Base-by-base conservation (phyloP, 2,888 invertebrate genomes). In the Netelia fuscicornis region DNA sequence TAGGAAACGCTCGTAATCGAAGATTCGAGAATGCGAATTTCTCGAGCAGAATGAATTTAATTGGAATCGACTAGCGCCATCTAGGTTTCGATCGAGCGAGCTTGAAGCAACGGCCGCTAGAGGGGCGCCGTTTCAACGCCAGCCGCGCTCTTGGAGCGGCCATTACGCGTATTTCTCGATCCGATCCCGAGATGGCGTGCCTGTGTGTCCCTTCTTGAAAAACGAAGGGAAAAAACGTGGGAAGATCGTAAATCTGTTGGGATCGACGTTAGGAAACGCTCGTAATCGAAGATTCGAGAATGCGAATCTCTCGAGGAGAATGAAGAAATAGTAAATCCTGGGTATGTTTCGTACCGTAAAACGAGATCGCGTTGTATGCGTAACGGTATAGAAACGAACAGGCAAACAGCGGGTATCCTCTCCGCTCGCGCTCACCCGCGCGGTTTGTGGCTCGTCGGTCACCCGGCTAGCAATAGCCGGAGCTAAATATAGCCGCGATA, bases 401-500 rank as follows among this genome's bases (percentile, higher is more conserved):
- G 65, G 23, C 67, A 54, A 74, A 64, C 62, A 64, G 84, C 78
- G 78, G 82, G 81, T 79, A 25, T 78, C 80, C 76, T 85, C 74
- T 30, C 30, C 30, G 30, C 70, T 68, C 71, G 77, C 78, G 80
- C 58, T 65, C 72, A 77, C 68, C 56, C 68, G 71, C 81, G 81
- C 74, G 79, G 85, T 84, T 88, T 89, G 88, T 54, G n/a, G 82
- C 88, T 88, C 80, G 87, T 89, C 89, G 90, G 90, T 91, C 88
- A 80, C 79, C 79, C 64, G 90, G 90, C 91, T 87, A 91, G 92
- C 91, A 91, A 92, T 89, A 91, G 91, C 89, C 89, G 88, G 87
- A 86, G 88, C 91, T 92, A 92, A 92, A 92, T 92, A 92, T 92
- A 92, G 92, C 90, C 86, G 88, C 91, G 92, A 92, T 92, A 92